Conservation (phyloP, 2,113 vertebrate species). For the Podarcis cretensis region DNA sequence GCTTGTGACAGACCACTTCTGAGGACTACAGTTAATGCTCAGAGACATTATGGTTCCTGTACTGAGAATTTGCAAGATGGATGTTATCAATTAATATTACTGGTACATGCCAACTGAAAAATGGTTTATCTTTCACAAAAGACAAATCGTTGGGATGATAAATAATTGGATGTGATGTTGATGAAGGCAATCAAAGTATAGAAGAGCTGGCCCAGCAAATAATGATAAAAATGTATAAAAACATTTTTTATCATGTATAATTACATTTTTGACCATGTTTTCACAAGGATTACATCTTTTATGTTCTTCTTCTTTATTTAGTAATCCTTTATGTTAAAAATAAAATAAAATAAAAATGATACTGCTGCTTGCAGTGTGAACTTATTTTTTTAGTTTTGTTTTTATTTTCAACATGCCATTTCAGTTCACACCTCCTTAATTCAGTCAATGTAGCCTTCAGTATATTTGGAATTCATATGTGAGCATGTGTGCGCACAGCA, state of each 20-base stretch:
- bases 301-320: not conserved
- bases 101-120: slow-evolving; percentile 53
- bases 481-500: not conserved
- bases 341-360: slow-evolving; percentile 24
- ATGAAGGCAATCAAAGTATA: slow-evolving; percentile 52
- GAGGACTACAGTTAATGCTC: slow-evolving; percentile 36
- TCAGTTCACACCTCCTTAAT: not conserved
- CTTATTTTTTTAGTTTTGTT: not conserved
- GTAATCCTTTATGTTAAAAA: not conserved
- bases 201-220: slow-evolving; percentile 48
- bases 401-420: slow-evolving; percentile 19
- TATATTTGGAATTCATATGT: not conserved
- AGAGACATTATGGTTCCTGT: slow-evolving; percentile 42
- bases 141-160: slow-evolving; percentile 46
- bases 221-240: not conserved
- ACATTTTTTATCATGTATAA: slow-evolving; percentile 15
- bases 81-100: slow-evolving; percentile 59
- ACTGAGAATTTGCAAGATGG: slow-evolving; percentile 42
- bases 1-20: not conserved
- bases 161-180: slow-evolving; percentile 45
- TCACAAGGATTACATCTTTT: not conserved
- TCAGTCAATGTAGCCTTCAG: not conserved
- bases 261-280: slow-evolving; percentile 18
- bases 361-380: not conserved
- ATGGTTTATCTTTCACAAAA: slow-evolving; percentile 52